phyloP scores from a whole-genome alignment of 2,113 vertebrate genomes.

The Mixornis gularis region DNA sequence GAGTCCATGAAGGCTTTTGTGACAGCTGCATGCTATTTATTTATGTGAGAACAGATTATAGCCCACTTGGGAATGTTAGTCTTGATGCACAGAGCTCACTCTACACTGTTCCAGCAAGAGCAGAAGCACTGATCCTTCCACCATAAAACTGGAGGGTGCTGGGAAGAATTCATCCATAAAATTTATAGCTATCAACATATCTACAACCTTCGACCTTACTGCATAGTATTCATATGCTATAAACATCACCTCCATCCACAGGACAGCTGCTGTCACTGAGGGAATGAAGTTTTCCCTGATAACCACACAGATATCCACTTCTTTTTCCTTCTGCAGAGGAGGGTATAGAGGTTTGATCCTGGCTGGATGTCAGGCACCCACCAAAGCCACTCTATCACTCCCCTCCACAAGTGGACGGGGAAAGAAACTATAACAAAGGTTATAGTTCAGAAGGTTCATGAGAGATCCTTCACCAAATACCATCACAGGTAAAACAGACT shows the following conservation, averaged over 20 bases:
- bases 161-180: neutral
- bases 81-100: neutral
- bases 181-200: neutral
- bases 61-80: neutral
- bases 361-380: neutral
- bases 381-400: neutral
- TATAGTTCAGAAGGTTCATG: neutral
- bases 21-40: constrained; percentile 1
- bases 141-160: neutral
- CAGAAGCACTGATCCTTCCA: neutral
- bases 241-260: neutral
- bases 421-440: neutral
- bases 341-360: neutral
- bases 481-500: rapidly evolving
- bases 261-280: neutral
- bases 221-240: neutral
- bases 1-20: neutral
- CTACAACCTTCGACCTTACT: neutral
- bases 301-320: neutral
- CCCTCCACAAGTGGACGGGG: neutral
- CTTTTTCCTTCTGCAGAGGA: neutral
- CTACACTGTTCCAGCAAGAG: neutral
- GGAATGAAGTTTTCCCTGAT: neutral
- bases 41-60: neutral
- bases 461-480: neutral